phyloP scores from a whole-genome alignment of 1,140 invertebrate species.

The Drosophila teissieri region DNA sequence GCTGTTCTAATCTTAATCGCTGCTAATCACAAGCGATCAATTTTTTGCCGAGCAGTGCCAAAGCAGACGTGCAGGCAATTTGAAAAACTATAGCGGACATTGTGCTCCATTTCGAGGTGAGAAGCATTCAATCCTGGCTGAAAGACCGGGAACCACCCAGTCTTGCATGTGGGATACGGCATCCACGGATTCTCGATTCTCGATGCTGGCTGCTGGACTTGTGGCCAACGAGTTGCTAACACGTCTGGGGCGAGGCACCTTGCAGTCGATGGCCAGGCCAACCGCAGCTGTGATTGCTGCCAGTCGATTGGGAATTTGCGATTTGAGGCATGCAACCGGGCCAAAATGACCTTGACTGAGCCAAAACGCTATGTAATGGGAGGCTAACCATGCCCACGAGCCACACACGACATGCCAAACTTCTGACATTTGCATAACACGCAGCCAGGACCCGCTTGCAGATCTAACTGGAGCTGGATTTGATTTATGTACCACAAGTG shows the following conservation, averaged over 20 bases:
- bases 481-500: constrained; percentile 80
- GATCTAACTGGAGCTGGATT: constrained; percentile 48
- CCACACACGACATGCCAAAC: constrained; percentile 77
- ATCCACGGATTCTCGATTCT: not conserved
- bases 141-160: constrained; percentile 15
- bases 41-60: constrained; percentile 59
- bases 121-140: constrained; percentile 73
- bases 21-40: constrained; percentile 80
- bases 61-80: constrained; percentile 71
- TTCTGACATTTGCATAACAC: constrained; percentile 79
- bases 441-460: constrained; percentile 41
- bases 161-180: constrained; percentile 41
- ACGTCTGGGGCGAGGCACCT: constrained; percentile 78
- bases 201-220: constrained; percentile 8
- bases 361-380: constrained; percentile 41
- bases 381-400: constrained; percentile 71
- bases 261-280: constrained; percentile 42
- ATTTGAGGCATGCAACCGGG: constrained; percentile 65
- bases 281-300: constrained; percentile 50
- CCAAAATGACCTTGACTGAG: constrained; percentile 65
- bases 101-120: constrained; percentile 74
- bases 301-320: constrained; percentile 57
- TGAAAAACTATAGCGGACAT: constrained; percentile 63
- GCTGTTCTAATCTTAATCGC: constrained; percentile 78
- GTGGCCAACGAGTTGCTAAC: constrained; percentile 64